Evolutionary conservation across 2,888 invertebrate genomes (phyloP).

Genomic region (Agriopis aurantiaria): DNA sequence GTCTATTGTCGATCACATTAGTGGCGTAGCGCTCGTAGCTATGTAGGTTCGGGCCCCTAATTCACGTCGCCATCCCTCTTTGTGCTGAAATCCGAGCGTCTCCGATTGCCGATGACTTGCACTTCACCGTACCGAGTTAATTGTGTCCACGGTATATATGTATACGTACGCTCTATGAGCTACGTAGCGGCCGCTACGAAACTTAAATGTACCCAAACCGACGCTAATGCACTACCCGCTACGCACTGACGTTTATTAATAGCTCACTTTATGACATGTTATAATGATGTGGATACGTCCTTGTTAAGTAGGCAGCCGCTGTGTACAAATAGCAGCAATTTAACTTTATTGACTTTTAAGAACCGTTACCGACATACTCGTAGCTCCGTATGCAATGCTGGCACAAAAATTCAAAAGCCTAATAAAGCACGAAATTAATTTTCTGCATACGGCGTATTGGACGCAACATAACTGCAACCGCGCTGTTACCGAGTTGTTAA

Average conservation of each 20-base stretch:
- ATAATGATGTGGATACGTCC: slow-evolving; percentile 39
- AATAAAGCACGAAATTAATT: slow-evolving; percentile 65
- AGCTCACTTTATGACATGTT: slow-evolving; percentile 51
- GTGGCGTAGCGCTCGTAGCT: slow-evolving; percentile 45
- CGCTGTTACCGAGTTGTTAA: slow-evolving; percentile 73
- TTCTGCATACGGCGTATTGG: slow-evolving; percentile 55
- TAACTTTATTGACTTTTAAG: slow-evolving; percentile 58
- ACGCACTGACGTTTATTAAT: slow-evolving; percentile 54
- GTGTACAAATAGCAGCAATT: slow-evolving; percentile 53
- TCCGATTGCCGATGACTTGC: slow-evolving; percentile 82
- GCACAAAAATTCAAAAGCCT: slow-evolving; percentile 52
- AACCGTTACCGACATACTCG: slow-evolving; percentile 58
- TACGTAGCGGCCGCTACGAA: slow-evolving; percentile 61
- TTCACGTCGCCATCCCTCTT: slow-evolving; percentile 65
- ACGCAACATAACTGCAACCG: slow-evolving; percentile 66
- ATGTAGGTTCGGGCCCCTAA: slow-evolving; percentile 57
- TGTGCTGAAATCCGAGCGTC: slow-evolving; percentile 77
- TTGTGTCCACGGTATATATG: slow-evolving; percentile 61
- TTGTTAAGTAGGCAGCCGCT: slow-evolving; percentile 46
- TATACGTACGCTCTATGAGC: slow-evolving; percentile 40
- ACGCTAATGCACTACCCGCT: slow-evolving; percentile 57
- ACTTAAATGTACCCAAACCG: slow-evolving; percentile 58
- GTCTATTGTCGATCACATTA: slow-evolving; percentile 70
- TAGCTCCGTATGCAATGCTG: slow-evolving; percentile 35
- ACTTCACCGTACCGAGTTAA: slow-evolving; percentile 74